Conservation (phyloP, 2,888 invertebrate species). For the Leptothorax acervorum region DNA sequence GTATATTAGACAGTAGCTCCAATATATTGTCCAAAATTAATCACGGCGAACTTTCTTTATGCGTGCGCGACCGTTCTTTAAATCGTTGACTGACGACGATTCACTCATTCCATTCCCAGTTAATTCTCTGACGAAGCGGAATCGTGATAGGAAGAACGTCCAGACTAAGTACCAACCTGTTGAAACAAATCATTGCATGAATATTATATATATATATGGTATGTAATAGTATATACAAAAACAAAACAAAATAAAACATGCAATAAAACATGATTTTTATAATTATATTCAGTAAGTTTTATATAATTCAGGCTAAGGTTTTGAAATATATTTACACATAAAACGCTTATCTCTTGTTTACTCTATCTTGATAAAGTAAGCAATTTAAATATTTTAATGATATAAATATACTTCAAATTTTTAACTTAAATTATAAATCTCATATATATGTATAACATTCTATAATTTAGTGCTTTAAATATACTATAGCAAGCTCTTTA, state of each 20-base stretch:
- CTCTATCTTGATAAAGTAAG: background rate
- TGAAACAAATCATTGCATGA: slow-evolving; percentile 1
- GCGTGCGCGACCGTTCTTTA: slow-evolving; percentile 87
- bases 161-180: slow-evolving; percentile 96
- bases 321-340: background rate
- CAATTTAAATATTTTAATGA: background rate
- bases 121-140: slow-evolving; percentile 94
- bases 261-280: background rate
- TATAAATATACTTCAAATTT: background rate
- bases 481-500: background rate
- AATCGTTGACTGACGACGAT: slow-evolving; percentile 88
- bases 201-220: background rate
- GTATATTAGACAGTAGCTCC: background rate
- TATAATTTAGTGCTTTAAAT: background rate
- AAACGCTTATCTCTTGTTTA: background rate
- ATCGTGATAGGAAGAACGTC: slow-evolving; percentile 95
- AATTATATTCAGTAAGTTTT: background rate
- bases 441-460: background rate
- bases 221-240: background rate
- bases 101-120: slow-evolving; percentile 90
- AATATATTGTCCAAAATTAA: slow-evolving; percentile 70
- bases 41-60: slow-evolving; percentile 87
- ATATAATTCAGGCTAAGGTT: background rate
- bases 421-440: background rate
- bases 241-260: background rate